A percentile compares a stretch with the other conserved stretches of the same genome.
Conservation (phyloP, 2,888 invertebrate genomes). For the Hylaea fasciaria region DNA sequence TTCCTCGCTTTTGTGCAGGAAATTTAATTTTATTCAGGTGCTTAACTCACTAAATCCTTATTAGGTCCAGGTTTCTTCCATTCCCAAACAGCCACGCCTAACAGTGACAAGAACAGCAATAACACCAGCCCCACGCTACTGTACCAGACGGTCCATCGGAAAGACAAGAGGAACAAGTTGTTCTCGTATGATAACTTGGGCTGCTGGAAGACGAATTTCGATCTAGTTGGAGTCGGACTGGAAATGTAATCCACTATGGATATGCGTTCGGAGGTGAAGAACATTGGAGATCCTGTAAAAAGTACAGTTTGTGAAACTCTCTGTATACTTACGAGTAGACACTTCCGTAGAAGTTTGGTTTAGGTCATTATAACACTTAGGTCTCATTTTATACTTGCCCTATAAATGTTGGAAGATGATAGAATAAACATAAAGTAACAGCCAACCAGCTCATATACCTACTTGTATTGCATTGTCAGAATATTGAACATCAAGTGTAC, state of each 20-base stretch:
- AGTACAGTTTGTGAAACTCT: not conserved
- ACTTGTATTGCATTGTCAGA: too few relatives aligned
- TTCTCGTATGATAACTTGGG: slow-evolving; percentile 89
- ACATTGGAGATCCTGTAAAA: slow-evolving; percentile 85
- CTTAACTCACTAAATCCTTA: slow-evolving; percentile 42
- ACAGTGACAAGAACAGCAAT: slow-evolving; percentile 70
- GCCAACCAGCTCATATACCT: too few relatives aligned
- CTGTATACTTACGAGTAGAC: too few relatives aligned
- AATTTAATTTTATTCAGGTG: too few relatives aligned
- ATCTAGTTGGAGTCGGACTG: slow-evolving; percentile 87
- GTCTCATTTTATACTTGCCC: too few relatives aligned
- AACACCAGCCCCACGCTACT: slow-evolving; percentile 78
- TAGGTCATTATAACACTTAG: too few relatives aligned
- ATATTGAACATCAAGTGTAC: too few relatives aligned
- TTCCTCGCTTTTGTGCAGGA: too few relatives aligned
- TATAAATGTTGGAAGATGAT: too few relatives aligned
- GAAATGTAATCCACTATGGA: slow-evolving; percentile 87
- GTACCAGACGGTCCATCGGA: slow-evolving; percentile 87
- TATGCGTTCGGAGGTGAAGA: slow-evolving; percentile 86
- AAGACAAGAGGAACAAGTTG: slow-evolving; percentile 89
- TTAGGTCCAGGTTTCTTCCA: slow-evolving; percentile 61
- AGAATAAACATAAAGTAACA: too few relatives aligned
- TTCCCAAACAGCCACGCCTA: slow-evolving; percentile 71
- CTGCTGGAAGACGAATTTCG: slow-evolving; percentile 89
- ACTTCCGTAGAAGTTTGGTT: not conserved